A percentile compares a stretch with the other conserved stretches of the same genome.
These are phyloP conservation scores for Acromyrmex heyeri DNA, from an alignment of 1,140 invertebrate genomes.

Conservation along the genomic window DNA sequence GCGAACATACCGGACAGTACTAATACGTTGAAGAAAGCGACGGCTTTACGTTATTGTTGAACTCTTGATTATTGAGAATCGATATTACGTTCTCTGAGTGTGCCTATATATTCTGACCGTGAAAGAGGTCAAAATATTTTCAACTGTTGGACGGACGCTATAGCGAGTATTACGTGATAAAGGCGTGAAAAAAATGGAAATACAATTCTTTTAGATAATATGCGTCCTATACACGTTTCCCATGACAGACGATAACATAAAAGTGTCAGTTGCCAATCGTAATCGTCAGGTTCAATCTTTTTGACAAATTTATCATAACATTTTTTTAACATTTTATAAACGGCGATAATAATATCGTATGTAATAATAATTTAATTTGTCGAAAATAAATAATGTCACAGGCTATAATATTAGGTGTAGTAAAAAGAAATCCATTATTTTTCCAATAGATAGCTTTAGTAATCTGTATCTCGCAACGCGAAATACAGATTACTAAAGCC, in stretches of 20 bases:
- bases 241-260: not conserved
- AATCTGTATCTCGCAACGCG: no score
- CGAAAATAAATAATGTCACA: not conserved
- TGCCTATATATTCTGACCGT: conserved; percentile 72
- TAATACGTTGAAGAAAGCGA: conserved; percentile 70
- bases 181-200: not conserved
- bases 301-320: not conserved
- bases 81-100: conserved; percentile 73
- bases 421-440: no score
- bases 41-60: conserved; percentile 77
- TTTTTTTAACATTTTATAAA: not conserved
- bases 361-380: not conserved
- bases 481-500: no score
- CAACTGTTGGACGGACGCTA: conserved; percentile 26
- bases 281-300: not conserved
- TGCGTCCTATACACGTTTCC: not conserved
- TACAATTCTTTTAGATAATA: not conserved
- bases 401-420: not conserved
- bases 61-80: conserved; percentile 85
- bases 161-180: not conserved
- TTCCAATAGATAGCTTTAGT: no score
- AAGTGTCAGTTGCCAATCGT: not conserved
- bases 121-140: conserved; percentile 72
- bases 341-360: not conserved
- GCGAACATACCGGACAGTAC: conserved; percentile 78